These are phyloP conservation scores for Hylyphantes graminicola DNA, from an alignment of 1,140 invertebrate genomes.

Conservation along the genomic window DNA sequence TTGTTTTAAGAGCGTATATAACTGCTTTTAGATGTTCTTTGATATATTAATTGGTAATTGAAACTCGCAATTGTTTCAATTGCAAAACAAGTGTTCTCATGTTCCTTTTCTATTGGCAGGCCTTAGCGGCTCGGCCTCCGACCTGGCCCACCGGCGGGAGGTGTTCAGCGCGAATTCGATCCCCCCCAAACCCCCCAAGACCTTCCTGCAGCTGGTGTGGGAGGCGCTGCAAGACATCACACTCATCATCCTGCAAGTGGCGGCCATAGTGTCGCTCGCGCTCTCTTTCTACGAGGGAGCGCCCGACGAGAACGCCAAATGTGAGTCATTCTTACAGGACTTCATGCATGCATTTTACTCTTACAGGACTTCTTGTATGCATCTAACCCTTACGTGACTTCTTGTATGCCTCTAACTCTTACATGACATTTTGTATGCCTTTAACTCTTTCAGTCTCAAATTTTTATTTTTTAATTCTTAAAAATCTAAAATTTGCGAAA, in stretches of 20 bases:
- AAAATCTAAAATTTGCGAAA: too few species aligned
- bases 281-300: constrained; percentile 89
- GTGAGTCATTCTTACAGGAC: neutral
- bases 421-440: too few species aligned
- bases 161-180: constrained; percentile 98
- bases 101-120: constrained; percentile 72
- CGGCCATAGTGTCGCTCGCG: constrained; percentile 91
- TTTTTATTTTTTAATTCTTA: too few species aligned
- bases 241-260: constrained; percentile 89
- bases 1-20: too few species aligned
- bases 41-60: too few species aligned
- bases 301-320: constrained; percentile 62
- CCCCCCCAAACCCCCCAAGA: constrained; percentile 99
- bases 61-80: too few species aligned
- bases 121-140: constrained; percentile 87
- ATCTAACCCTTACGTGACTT: too few species aligned
- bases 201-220: constrained; percentile 98
- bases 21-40: too few species aligned
- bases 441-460: too few species aligned
- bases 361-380: too few species aligned
- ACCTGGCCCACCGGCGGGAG: constrained; percentile 90
- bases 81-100: too few species aligned
- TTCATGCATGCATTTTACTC: neutral
- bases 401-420: too few species aligned
- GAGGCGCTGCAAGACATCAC: constrained; percentile 99